These are phyloP conservation scores for Coranthus polyacanthus DNA, from an alignment of 2,797 vertebrate species.

Conservation along the genomic window DNA sequence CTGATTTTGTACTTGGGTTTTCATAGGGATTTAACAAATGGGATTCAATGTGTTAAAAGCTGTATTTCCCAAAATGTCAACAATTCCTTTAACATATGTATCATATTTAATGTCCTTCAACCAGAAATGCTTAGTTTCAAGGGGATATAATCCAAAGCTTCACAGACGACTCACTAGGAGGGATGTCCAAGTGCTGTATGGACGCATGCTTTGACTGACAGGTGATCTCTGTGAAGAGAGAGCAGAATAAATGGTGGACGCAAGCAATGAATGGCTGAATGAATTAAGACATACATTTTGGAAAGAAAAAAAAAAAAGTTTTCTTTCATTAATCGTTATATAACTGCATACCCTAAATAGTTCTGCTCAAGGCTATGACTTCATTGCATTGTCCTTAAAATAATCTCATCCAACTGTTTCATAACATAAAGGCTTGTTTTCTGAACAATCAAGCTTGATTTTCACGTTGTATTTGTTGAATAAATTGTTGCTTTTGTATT, in stretches of 20 bases:
- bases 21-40: too few species aligned
- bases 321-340: background rate
- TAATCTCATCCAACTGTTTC: background rate
- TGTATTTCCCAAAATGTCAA: too few species aligned
- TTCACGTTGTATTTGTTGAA: conserved; percentile 5
- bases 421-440: conserved; percentile 1
- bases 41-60: too few species aligned
- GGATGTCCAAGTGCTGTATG: background rate
- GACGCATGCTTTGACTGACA: conserved; percentile 7
- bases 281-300: background rate
- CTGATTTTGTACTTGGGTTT: too few species aligned
- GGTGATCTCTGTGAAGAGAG: background rate
- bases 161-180: background rate
- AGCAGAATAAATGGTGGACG: background rate
- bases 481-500: conserved; percentile 2
- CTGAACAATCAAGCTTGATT: conserved; percentile 17
- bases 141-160: background rate
- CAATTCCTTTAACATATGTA: too few species aligned
- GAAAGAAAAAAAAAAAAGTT: conserved; percentile 1
- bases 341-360: background rate
- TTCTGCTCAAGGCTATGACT: background rate
- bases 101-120: too few species aligned
- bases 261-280: conserved; percentile 1
- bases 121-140: too few species aligned
- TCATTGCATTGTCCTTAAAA: background rate